Conservation (phyloP, 2,113 vertebrate genomes). For the Cinclus mexicanus region DNA sequence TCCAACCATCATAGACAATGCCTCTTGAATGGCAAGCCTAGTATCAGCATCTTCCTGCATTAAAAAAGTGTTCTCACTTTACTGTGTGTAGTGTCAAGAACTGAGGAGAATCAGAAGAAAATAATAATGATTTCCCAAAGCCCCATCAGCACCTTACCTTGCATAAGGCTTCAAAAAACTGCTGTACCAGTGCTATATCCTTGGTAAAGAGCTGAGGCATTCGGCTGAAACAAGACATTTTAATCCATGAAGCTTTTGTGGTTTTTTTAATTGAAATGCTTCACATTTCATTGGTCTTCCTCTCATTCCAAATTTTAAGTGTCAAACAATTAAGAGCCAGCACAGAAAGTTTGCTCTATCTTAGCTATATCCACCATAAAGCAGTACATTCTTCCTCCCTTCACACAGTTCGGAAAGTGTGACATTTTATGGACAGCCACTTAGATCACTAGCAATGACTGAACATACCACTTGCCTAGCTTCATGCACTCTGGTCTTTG, state of each 20-base stretch:
- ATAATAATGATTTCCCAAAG: neutral
- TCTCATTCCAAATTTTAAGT: neutral
- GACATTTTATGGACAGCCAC: neutral
- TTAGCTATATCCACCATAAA: neutral
- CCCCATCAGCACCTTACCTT: conserved; percentile 80
- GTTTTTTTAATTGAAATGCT: neutral
- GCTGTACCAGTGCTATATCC: conserved; percentile 96
- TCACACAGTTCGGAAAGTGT: neutral
- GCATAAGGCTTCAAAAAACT: conserved; percentile 97
- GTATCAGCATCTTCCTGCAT: conserved; percentile 92
- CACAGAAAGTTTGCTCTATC: neutral
- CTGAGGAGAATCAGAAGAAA: neutral
- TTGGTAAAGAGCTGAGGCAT: conserved; percentile 98
- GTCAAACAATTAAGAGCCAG: neutral
- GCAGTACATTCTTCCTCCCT: neutral
- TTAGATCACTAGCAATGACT: neutral
- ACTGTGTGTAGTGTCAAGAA: neutral
- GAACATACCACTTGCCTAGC: neutral
- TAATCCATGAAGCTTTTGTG: neutral
- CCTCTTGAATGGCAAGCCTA: conserved; percentile 95
- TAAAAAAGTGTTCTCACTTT: neutral
- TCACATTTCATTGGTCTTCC: neutral
- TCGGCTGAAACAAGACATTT: conserved; percentile 80
- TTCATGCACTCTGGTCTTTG: neutral
- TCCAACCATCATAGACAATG: conserved; percentile 97